Evolutionary conservation across 23 tunicate genomes (phyloP), one percentile per base, ranked within the genome.

Genomic region (Styela plicata): DNA sequence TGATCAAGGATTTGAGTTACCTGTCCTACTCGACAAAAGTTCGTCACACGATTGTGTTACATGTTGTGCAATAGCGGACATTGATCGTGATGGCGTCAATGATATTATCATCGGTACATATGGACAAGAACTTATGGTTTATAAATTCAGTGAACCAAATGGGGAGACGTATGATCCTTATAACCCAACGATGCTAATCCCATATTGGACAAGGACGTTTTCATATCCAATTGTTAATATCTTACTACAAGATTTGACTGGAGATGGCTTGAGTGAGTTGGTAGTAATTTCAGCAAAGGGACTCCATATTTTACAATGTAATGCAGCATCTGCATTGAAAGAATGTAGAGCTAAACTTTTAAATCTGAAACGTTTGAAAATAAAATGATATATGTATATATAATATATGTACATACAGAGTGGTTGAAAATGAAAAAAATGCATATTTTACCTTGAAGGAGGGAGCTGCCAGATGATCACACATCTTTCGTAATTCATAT

Each of bases 91-190:
- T 35, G 93, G 93, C 18, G 44, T 21, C 2, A 80, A 84, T 22
- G 93, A 93, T 63, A 79, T 93, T 21, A 20, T 93, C 2, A 85
- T 93, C 64, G 98, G 93, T 2, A 88, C 98, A 20, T 88, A 88
- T 65, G 98, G 92, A 3, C 88, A 82, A 24, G 70, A 81, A 77
- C 22, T 88, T 25, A 86, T 93, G 1, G 87, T 86, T 1, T 93
- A 93, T 69, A 75, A 74, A 20, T 80, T 82, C 24, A 74, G 82
- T 29, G 27, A 64, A 24, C 80, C 80, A 21, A 24, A 19, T 24
- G 27, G 24, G 17, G 44, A 2, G 31, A 33, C 29, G 19, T 23
- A n/a, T 18, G 36, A 1, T 33, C 31, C 32, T 34, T 52, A 1
- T 44, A 21, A 36, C 16, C 81, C 81, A 23, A 21, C 64, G 17